Evolutionary conservation across 1,140 invertebrate genomes (phyloP).

Genomic region (Brachionus sp.): DNA sequence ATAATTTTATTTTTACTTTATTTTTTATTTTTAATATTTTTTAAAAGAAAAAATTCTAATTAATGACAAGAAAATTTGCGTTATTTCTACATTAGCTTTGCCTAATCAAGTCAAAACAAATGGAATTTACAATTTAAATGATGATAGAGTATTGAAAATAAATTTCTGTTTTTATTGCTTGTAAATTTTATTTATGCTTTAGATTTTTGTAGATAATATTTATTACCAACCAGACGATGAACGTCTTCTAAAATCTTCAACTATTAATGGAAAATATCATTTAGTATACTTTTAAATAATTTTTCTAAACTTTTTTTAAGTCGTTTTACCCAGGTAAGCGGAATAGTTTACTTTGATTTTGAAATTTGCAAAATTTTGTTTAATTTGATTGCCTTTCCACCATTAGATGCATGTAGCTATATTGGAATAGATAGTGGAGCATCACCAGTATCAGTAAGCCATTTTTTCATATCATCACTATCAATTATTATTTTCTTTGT

Average conservation of each 20-base stretch:
- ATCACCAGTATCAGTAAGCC: slow-evolving; percentile 58
- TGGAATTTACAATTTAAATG: slow-evolving; percentile 57
- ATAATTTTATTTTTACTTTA: slow-evolving; percentile 25
- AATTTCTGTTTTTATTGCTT: background rate
- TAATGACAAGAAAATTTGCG: slow-evolving; percentile 51
- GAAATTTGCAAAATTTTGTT: background rate
- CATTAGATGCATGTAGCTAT: slow-evolving; percentile 62
- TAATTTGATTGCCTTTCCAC: slow-evolving; percentile 51
- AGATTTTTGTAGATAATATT: slow-evolving; percentile 55
- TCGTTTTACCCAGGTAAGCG: background rate
- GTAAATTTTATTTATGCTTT: slow-evolving; percentile 42
- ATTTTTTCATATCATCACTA: background rate
- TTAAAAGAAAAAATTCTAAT: slow-evolving; percentile 11
- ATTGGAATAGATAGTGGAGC: slow-evolving; percentile 62
- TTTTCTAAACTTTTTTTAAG: slow-evolving; percentile 49
- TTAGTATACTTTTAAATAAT: slow-evolving; percentile 26
- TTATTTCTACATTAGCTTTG: slow-evolving; percentile 53
- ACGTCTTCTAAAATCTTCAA: slow-evolving; percentile 47
- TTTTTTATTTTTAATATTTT: background rate
- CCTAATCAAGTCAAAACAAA: slow-evolving; percentile 56
- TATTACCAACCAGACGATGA: slow-evolving; percentile 51
- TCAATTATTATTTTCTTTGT: background rate
- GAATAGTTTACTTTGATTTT: slow-evolving; percentile 45
- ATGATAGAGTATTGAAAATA: slow-evolving; percentile 49
- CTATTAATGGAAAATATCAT: slow-evolving; percentile 27